These are phyloP conservation scores for Paragorgia papillata DNA, from an alignment of 92 coral and sea anemone species.

Conservation along the genomic window DNA sequence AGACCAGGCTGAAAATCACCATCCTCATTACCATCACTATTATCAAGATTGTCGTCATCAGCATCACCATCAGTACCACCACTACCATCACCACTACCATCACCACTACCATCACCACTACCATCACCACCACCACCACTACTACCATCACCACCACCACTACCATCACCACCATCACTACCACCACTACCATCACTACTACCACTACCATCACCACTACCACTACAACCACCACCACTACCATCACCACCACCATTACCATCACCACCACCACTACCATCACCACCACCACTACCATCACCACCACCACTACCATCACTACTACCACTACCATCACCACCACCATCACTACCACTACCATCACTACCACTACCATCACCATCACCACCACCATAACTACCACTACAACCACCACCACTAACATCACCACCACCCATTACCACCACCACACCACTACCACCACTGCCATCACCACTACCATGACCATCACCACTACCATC, in stretches of 20 bases:
- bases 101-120: no score
- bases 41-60: background rate
- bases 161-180: background rate
- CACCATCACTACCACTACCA: background rate
- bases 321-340: background rate
- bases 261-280: background rate
- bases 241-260: background rate
- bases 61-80: background rate
- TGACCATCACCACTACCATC: background rate
- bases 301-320: background rate
- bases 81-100: no score
- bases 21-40: no score
- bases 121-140: no score
- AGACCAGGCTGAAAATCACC: no score
- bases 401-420: background rate
- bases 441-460: background rate
- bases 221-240: background rate
- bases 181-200: background rate
- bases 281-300: background rate
- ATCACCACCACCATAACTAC: background rate
- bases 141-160: no score
- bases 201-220: background rate
- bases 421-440: background rate
- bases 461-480: background rate
- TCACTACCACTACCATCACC: background rate